Percentiles rank a stretch among this genome's conserved stretches.
phyloP scores from a whole-genome alignment of 2,113 vertebrate species.

The Shinisaurus crocodilurus region DNA sequence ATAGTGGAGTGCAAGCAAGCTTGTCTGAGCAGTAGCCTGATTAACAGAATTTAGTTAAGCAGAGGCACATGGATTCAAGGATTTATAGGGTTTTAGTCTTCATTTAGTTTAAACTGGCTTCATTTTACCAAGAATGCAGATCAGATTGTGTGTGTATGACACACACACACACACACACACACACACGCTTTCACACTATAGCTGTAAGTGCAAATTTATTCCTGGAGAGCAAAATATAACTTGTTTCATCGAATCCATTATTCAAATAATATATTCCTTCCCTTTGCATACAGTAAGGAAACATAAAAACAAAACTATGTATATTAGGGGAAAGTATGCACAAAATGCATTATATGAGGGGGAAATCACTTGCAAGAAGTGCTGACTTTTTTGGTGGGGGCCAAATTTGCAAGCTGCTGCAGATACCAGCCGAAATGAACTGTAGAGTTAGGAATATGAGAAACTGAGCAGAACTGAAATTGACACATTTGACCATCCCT shows the following conservation, averaged over 20 bases:
- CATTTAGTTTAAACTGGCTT: neutral
- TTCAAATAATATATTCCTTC: neutral
- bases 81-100: neutral
- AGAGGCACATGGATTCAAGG: neutral
- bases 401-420: no score
- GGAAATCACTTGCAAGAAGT: no score
- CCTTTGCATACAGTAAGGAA: neutral
- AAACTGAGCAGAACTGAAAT: no score
- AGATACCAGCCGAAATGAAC: no score
- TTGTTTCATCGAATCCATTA: neutral
- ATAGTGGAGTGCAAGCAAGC: neutral
- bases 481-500: no score
- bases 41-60: neutral
- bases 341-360: no score
- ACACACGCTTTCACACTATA: no score
- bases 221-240: neutral
- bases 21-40: neutral
- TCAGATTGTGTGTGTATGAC: neutral
- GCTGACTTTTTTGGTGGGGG: no score
- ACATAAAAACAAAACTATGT: no score
- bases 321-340: no score
- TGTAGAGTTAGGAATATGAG: no score
- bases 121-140: neutral
- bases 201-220: neutral
- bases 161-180: no score